Evolutionary conservation across 2,888 invertebrate species (phyloP), one percentile per base, ranked within the genome.

Genomic region (Arrhopalites spinosus): DNA sequence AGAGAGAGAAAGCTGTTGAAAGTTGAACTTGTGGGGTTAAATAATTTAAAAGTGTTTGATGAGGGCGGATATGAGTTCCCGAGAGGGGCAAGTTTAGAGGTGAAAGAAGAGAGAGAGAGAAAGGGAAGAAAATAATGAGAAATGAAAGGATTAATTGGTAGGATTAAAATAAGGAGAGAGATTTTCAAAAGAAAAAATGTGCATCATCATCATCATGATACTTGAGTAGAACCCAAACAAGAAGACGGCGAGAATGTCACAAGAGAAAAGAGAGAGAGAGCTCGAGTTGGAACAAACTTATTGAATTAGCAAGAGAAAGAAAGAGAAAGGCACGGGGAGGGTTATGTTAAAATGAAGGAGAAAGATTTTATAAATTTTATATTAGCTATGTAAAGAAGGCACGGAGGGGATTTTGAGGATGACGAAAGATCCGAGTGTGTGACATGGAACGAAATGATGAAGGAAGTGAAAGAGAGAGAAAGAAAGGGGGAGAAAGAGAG

Each of bases 91-190:
- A 36, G 5, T 36, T 36, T 36, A 11, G 36, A 36, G 36, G 36
- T 36, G 36, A 36, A 36, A 36, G 36, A 36, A 36, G 11, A 11
- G 36, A 36, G 11, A 36, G 15, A n/a, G 50, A 50, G 50, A 50
- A 45, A 45, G 56, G 56, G n/a, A n/a, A 56, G 56, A 13, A 3
- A 3, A 61, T 27, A 61, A 61, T 23, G 59, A 61, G 59, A 27
- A 61, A 61, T 61, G 59, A 61, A 61, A 27, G 59, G 59, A 61
- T 61, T 61, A 61, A 61, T 61, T 61, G 59, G 59, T 27, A 3
- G 27, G 27, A 61, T 23, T 61, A 27, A 61, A 61, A 61, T 27
- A 23, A 61, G 59, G 2, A 23, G 20, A 61, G n/a, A n/a, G 50
- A 50, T 2, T 50, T 5, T 50, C n/a, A n/a, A n/a, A n/a, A n/a